These are phyloP conservation scores for Bombyx mandarina DNA, from an alignment of 1,140 invertebrate species.

Conservation along the genomic window DNA sequence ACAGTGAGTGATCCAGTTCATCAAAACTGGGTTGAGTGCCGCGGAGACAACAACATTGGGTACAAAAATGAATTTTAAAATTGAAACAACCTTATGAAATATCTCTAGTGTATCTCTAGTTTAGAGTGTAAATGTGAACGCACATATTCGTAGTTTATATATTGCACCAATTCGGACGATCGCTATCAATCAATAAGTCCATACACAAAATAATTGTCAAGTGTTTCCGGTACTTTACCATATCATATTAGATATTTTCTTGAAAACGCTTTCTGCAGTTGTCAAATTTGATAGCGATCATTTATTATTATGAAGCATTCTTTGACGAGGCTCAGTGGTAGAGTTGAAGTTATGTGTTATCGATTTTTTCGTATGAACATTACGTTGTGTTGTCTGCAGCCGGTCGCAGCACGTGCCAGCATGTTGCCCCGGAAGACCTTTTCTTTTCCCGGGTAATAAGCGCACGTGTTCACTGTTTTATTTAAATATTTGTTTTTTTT, in stretches of 20 bases:
- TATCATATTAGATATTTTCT: no score
- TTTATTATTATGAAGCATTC: no score
- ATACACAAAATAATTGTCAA: no score
- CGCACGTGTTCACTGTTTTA: slow-evolving; percentile 59
- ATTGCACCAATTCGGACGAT: slow-evolving; percentile 28
- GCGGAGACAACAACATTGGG: slow-evolving; percentile 35
- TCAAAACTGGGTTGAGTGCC: no score
- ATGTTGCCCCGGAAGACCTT: slow-evolving; percentile 66
- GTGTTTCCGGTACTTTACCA: no score
- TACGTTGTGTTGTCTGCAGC: slow-evolving; percentile 7
- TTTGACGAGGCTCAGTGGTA: neutral
- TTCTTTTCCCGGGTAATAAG: slow-evolving; percentile 67
- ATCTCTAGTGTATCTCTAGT: slow-evolving; percentile 27
- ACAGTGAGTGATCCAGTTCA: slow-evolving; percentile 9
- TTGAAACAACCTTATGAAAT: slow-evolving; percentile 36
- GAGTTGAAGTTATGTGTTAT: neutral
- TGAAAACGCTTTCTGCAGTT: no score
- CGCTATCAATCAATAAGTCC: no score
- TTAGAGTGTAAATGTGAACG: slow-evolving; percentile 47
- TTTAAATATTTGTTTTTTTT: slow-evolving; percentile 57
- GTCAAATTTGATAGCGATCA: no score
- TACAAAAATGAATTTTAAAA: slow-evolving; percentile 59
- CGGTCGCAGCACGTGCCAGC: slow-evolving; percentile 24
- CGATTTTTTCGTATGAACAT: slow-evolving; percentile 11
- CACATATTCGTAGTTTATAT: slow-evolving; percentile 40